Conservation (phyloP, 2,113 vertebrate genomes). For the Caloenas nicobarica region DNA sequence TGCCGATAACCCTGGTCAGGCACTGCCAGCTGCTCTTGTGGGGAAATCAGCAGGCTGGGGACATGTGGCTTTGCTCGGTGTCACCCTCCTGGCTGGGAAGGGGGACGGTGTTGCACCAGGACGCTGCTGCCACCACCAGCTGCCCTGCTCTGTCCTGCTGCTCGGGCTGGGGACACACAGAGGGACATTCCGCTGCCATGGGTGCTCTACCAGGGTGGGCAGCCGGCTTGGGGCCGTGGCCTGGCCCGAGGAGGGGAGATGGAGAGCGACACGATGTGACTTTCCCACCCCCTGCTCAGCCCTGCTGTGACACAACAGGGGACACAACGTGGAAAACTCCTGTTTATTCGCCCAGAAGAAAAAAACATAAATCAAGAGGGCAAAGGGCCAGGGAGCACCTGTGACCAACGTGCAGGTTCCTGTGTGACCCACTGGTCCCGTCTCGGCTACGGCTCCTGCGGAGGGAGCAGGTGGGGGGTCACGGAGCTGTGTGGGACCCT, state of each 20-base stretch:
- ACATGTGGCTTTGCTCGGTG: neutral
- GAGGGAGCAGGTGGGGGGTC: neutral
- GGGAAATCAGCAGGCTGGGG: rapidly evolving
- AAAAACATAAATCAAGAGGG: neutral
- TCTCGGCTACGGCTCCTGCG: neutral
- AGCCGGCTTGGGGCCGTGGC: rapidly evolving
- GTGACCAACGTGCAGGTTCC: neutral
- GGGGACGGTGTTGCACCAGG: rapidly evolving
- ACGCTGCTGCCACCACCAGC: neutral
- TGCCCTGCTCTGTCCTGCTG: neutral
- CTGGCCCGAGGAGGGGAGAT: neutral
- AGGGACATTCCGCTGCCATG: neutral
- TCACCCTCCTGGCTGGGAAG: neutral
- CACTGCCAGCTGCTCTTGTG: neutral
- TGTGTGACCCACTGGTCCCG: rapidly evolving
- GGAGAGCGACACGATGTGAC: neutral
- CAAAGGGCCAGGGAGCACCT: neutral
- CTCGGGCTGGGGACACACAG: rapidly evolving
- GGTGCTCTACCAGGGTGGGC: rapidly evolving
- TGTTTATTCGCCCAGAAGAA: slow-evolving; percentile 37
- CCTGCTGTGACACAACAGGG: neutral
- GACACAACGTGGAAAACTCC: neutral
- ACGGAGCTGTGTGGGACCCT: neutral
- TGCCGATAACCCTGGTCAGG: neutral
- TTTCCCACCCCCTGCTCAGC: neutral